A percentile compares a stretch with the other conserved stretches of the same genome.
Conservation (phyloP, 64 coral and sea anemone species). For the Montipora sp. region DNA sequence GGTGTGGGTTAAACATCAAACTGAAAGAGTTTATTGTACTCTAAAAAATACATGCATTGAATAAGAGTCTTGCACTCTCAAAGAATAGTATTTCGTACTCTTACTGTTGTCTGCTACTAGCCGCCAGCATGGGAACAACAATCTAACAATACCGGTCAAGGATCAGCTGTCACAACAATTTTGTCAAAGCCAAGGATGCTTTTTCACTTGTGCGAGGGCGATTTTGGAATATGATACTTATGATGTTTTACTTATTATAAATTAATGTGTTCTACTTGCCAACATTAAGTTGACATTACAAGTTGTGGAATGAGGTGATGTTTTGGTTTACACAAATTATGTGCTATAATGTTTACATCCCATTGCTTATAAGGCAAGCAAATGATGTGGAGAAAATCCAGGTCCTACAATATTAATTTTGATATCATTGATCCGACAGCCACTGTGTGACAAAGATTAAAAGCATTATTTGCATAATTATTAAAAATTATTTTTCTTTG, state of each 20-base stretch:
- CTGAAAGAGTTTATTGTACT: too few species aligned
- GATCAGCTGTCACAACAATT: too few species aligned
- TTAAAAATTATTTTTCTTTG: too few species aligned
- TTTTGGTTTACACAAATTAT: constrained; percentile 35
- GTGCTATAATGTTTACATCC: background rate
- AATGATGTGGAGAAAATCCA: background rate
- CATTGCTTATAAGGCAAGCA: background rate
- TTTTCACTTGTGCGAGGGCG: background rate
- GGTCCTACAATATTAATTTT: background rate
- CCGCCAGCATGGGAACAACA: too few species aligned
- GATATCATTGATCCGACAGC: constrained; percentile 6
- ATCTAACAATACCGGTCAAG: too few species aligned
- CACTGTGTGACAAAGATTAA: background rate
- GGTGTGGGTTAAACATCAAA: too few species aligned
- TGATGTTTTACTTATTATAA: constrained; percentile 9
- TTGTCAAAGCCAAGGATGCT: background rate
- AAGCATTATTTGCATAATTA: too few species aligned
- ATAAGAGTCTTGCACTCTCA: too few species aligned
- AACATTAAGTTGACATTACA: constrained; percentile 5
- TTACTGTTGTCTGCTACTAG: too few species aligned
- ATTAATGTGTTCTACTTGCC: constrained; percentile 5
- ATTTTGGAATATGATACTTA: background rate
- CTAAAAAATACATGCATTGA: too few species aligned
- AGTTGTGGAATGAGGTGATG: constrained; percentile 14
- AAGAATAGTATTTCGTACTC: too few species aligned